Base-by-base conservation (phyloP, 2,888 invertebrate species). In the Rotaria socialis region DNA sequence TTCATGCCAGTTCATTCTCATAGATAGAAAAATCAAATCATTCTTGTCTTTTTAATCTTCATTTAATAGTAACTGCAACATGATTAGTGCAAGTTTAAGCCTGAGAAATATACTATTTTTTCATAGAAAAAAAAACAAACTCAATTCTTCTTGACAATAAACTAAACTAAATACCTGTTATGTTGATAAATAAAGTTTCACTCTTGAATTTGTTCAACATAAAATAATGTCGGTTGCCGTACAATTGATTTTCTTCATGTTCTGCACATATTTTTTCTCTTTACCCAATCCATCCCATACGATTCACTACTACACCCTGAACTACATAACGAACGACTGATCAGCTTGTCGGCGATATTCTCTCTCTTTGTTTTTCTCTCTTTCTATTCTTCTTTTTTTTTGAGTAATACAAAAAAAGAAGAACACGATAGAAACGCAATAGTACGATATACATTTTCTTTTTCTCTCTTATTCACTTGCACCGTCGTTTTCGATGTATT, bases 241-340 rank as follows among this genome's bases (percentile, higher is more conserved):
- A 27, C 16, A 0, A 67, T 5, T 35, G 1, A 2, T 67, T 67
- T 35, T 35, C 35, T 19, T 55, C 4, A 55, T 67, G 35, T 19
- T 16, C 16, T 67, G 3, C 5, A 24, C 35, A 67, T 35, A 67
- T 67, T 35, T 27, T 35, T 67, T 67, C 27, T 67, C 11, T 35
- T 6, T 5, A 67, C 35, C 67, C 16, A 35, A 27, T 35, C 67
- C 35, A 27, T 35, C 16, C 67, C 35, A 67, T 35, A 27, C 67
- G 11, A 35, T 67, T 35, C 11, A 35, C 67, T 67, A 67, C 67
- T 67, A 35, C 35, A 67, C 67, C 19, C 16, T 67, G 35, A 67
- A 35, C 67, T 67, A 67, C 67, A 67, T 67, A 67, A 67, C 67
- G 67, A 67, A 67, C 67, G 67, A 67, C 67, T 67, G 67, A 67